phyloP scores from a whole-genome alignment of 1,140 invertebrate species.

The Pectinophora gossypiella region DNA sequence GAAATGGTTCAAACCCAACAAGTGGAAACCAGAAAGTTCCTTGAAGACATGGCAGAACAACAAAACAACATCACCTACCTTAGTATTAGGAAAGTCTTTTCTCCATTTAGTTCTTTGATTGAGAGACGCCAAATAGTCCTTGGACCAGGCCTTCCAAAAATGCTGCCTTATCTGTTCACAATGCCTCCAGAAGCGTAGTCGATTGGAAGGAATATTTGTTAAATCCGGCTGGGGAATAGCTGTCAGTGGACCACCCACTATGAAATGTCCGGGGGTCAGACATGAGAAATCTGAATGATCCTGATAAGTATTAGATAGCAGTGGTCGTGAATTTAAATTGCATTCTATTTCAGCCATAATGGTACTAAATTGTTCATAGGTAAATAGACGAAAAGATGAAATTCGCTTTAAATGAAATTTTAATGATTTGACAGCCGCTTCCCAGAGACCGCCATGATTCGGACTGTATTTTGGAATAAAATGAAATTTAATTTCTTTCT shows the following conservation, averaged over 20 bases:
- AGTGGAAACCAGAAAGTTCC: too few species aligned
- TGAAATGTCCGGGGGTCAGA: conserved; percentile 4
- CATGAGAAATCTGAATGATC: neutral
- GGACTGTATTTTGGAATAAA: conserved; percentile 58
- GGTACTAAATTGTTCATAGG: conserved; percentile 6
- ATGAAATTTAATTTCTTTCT: conserved; percentile 43
- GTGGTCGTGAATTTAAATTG: conserved; percentile 2
- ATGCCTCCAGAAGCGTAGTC: conserved; percentile 12
- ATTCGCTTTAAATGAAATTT: conserved; percentile 35
- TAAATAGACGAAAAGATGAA: neutral
- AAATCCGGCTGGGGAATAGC: conserved; percentile 5
- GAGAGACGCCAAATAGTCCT: conserved; percentile 9
- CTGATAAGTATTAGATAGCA: neutral
- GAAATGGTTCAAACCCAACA: too few species aligned
- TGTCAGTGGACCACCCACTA: neutral
- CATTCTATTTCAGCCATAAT: neutral
- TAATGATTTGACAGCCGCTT: conserved; percentile 45
- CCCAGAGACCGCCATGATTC: conserved; percentile 62
- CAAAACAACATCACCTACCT: too few species aligned
- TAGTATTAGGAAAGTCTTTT: neutral
- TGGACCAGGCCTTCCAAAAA: conserved; percentile 18
- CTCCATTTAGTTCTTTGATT: conserved; percentile 9
- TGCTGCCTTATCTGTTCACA: conserved; percentile 16
- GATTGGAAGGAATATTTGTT: conserved; percentile 8
- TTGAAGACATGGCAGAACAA: too few species aligned